Conservation (phyloP, 2,113 vertebrate genomes). For the Propithecus coquereli region DNA sequence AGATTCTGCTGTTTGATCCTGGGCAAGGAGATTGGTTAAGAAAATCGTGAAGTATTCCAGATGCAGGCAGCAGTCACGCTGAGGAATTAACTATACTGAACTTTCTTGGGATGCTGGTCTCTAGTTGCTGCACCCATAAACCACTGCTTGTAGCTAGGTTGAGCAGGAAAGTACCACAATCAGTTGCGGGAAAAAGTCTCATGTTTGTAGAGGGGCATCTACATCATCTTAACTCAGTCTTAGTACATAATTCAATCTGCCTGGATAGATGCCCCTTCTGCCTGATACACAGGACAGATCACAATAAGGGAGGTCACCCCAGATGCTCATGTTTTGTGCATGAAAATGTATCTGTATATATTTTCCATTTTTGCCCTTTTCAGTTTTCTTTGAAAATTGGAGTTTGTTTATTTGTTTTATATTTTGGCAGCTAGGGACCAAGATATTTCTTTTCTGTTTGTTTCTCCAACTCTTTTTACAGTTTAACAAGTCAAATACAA, state of each 20-base stretch:
- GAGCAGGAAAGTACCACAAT: neutral
- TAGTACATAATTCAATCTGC: constrained; percentile 63
- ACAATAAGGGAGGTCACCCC: constrained; percentile 46
- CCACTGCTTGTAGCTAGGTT: neutral
- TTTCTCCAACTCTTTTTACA: constrained; percentile 78
- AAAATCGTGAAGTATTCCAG: neutral
- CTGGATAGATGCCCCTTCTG: constrained; percentile 69
- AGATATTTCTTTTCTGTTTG: constrained; percentile 73
- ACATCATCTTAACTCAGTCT: constrained; percentile 58
- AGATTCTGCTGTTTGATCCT: neutral
- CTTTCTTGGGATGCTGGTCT: neutral
- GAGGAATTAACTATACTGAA: neutral
- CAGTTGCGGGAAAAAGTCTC: neutral
- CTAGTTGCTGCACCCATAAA: neutral
- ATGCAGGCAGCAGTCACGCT: neutral
- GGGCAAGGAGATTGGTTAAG: neutral
- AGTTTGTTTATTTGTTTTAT: constrained; percentile 76
- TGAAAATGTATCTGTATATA: constrained; percentile 71
- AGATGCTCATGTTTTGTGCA: constrained; percentile 63
- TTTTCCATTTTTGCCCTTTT: constrained; percentile 71
- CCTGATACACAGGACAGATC: constrained; percentile 51
- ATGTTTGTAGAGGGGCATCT: constrained; percentile 15
- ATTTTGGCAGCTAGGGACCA: constrained; percentile 73
- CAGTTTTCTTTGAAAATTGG: constrained; percentile 69
- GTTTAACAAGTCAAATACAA: constrained; percentile 87